A percentile compares a stretch with the other conserved stretches of the same genome.
Conservation (phyloP, 2,797 vertebrate species). For the Amazona finschi region DNA sequence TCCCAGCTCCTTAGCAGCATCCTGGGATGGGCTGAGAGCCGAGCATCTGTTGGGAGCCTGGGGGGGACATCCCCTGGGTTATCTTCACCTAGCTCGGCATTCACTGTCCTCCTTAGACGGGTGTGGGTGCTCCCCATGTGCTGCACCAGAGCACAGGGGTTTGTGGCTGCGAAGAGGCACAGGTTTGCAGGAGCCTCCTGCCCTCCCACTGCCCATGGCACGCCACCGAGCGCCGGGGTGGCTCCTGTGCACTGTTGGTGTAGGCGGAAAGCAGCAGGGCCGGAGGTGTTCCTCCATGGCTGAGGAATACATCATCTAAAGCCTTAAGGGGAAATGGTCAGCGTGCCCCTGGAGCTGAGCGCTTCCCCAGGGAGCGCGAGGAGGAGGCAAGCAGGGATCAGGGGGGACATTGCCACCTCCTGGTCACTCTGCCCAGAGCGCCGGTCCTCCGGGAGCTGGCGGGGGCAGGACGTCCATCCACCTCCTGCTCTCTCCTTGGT, state of each 20-base stretch:
- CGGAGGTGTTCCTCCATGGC: neutral
- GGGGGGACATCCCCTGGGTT: neutral
- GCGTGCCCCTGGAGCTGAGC: neutral
- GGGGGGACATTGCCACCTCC: slow-evolving; percentile 57
- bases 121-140: neutral
- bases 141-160: fast-evolving
- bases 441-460: neutral
- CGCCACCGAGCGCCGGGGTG: neutral
- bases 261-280: neutral
- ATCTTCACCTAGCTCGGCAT: neutral
- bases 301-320: neutral
- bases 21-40: fast-evolving
- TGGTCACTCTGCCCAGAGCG: slow-evolving; percentile 46
- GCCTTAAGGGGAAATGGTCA: fast-evolving
- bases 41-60: neutral
- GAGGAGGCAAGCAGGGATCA: neutral
- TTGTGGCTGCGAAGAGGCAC: fast-evolving
- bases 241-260: neutral
- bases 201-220: fast-evolving
- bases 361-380: fast-evolving
- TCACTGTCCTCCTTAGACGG: neutral
- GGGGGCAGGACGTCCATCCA: neutral
- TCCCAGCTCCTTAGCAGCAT: neutral
- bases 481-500: neutral
- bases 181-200: neutral